Conservation (phyloP, 2,888 invertebrate genomes). For the Erpobdella octoculata region DNA sequence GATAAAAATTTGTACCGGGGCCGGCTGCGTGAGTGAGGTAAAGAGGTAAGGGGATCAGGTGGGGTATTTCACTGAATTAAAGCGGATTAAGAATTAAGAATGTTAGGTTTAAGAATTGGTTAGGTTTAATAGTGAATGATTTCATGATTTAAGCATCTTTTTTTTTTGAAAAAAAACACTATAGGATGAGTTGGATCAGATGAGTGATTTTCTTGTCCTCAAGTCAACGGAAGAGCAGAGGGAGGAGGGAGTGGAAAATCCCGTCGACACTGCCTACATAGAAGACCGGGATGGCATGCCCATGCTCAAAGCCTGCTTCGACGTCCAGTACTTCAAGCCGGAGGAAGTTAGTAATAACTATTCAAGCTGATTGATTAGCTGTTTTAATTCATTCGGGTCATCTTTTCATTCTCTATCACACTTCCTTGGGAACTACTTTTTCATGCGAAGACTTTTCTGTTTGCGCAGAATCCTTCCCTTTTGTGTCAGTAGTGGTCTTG, state of each 20-base stretch:
- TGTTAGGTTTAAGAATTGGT: too few species aligned
- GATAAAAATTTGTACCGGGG: too few species aligned
- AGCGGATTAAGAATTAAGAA: too few species aligned
- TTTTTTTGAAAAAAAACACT: too few species aligned
- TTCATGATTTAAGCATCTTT: too few species aligned
- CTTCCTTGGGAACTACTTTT: not conserved
- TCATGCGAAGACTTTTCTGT: too few species aligned
- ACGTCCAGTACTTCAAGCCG: slow-evolving; percentile 38
- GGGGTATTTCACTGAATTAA: too few species aligned
- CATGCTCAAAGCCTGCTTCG: slow-evolving; percentile 38
- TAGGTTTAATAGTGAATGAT: too few species aligned
- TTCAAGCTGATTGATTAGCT: not conserved
- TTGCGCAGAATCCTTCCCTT: too few species aligned
- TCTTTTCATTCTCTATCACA: not conserved
- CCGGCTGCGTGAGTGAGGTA: too few species aligned
- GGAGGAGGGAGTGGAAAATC: slow-evolving; percentile 37
- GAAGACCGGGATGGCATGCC: slow-evolving; percentile 39
- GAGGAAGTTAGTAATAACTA: slow-evolving; percentile 33
- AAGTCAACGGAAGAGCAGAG: slow-evolving; percentile 39
- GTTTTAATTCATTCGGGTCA: not conserved
- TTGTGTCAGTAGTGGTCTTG: too few species aligned
- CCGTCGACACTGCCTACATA: slow-evolving; percentile 40
- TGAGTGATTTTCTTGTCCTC: slow-evolving; percentile 39
- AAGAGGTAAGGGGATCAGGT: too few species aligned
- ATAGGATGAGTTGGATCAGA: slow-evolving; percentile 39